A percentile compares a stretch with the other conserved stretches of the same genome.
Evolutionary conservation across 64 coral and sea anemone genomes (phyloP).

Genomic region (Stylophora pistillata): DNA sequence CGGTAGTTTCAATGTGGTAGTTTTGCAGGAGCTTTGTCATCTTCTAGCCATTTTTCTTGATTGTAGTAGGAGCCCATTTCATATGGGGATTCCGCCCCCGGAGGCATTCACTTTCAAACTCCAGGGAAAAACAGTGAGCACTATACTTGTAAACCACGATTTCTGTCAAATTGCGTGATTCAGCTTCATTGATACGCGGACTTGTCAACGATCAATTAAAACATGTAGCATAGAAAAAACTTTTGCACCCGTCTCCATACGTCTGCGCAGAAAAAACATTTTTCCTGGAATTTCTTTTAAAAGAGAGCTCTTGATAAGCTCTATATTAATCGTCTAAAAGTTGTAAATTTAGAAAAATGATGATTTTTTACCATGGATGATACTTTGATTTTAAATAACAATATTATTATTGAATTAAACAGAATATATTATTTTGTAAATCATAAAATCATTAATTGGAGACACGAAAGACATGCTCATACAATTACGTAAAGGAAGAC

Average conservation of each 20-base stretch:
- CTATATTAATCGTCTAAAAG: slow-evolving; percentile 13
- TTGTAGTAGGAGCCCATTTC: no score
- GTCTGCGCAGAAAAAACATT: not conserved
- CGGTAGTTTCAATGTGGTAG: not conserved
- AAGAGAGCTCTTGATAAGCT: slow-evolving; percentile 2
- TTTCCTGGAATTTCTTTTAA: not conserved
- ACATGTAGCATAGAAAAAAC: not conserved
- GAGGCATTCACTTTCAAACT: slow-evolving; percentile 3
- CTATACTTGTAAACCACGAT: slow-evolving; percentile 9
- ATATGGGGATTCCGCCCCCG: no score
- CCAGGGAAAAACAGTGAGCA: slow-evolving; percentile 14
- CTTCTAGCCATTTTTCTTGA: not conserved
- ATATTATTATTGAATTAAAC: no score
- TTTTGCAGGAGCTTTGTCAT: not conserved
- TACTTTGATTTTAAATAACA: no score
- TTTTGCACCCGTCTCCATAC: slow-evolving; percentile 4
- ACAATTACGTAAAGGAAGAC: no score
- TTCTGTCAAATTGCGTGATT: slow-evolving; percentile 13
- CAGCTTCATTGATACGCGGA: not conserved
- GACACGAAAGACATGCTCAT: no score
- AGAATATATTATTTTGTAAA: no score
- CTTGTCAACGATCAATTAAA: no score
- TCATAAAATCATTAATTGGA: no score
- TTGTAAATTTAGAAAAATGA: not conserved
- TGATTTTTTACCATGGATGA: no score